Conservation (phyloP, 2,888 invertebrate species). For the Mamestra brassicae region DNA sequence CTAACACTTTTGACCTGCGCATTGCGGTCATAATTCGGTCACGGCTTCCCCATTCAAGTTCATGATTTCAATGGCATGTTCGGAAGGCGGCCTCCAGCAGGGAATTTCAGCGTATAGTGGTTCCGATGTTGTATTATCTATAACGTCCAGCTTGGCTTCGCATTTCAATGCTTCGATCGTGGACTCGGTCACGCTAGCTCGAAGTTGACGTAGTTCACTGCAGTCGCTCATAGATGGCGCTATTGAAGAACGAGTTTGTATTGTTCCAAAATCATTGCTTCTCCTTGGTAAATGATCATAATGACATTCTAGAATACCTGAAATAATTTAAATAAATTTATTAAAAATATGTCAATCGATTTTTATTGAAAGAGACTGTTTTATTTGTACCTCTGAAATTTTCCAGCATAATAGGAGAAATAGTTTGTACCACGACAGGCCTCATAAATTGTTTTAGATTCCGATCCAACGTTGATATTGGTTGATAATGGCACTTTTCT, state of each 20-base stretch:
- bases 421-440: slow-evolving; percentile 87
- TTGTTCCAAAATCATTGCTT: slow-evolving; percentile 79
- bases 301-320: slow-evolving; percentile 91
- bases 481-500: slow-evolving; percentile 89
- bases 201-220: slow-evolving; percentile 76
- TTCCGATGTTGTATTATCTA: slow-evolving; percentile 87
- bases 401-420: slow-evolving; percentile 90
- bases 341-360: background rate
- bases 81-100: slow-evolving; percentile 87
- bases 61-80: slow-evolving; percentile 85
- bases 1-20: slow-evolving; percentile 13
- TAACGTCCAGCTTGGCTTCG: slow-evolving; percentile 84
- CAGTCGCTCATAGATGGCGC: slow-evolving; percentile 81
- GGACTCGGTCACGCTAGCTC: slow-evolving; percentile 80
- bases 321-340: slow-evolving; percentile 35
- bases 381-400: slow-evolving; percentile 88
- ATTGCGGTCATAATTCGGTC: slow-evolving; percentile 86
- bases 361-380: background rate
- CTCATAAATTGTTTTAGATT: slow-evolving; percentile 89
- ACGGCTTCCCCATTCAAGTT: slow-evolving; percentile 88
- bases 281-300: slow-evolving; percentile 91
- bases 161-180: slow-evolving; percentile 86
- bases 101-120: slow-evolving; percentile 94
- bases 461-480: slow-evolving; percentile 86
- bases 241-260: slow-evolving; percentile 75